Conservation (phyloP, 2,113 vertebrate genomes). For the Odobenus rosmarus region DNA sequence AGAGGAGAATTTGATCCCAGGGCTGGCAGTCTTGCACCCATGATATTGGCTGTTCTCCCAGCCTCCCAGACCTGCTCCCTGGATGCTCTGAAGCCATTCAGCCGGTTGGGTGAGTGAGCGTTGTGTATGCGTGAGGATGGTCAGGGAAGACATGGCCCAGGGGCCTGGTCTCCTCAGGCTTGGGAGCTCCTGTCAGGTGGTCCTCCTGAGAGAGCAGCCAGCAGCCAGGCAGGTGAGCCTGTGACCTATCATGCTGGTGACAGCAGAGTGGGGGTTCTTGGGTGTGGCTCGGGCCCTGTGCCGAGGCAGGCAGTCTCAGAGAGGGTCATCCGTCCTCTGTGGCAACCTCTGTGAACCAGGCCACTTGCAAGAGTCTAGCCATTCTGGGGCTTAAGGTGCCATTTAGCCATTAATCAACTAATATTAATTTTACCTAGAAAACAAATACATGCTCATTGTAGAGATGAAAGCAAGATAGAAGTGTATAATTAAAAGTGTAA, state of each 20-base stretch:
- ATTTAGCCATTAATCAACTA: neutral
- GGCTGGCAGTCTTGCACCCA: neutral
- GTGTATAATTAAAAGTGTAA: neutral
- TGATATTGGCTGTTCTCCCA: neutral
- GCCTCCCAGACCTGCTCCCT: neutral
- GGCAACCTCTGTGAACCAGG: neutral
- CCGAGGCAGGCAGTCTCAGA: neutral
- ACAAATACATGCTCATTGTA: neutral
- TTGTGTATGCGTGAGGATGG: rapidly evolving
- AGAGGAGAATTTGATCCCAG: neutral
- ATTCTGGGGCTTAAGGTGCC: neutral
- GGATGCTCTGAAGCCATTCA: neutral
- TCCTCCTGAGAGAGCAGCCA: neutral
- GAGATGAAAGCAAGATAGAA: neutral
- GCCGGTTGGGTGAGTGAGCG: neutral
- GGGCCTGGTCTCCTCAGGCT: neutral
- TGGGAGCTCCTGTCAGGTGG: neutral
- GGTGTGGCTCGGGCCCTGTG: neutral
- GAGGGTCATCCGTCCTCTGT: too few species aligned
- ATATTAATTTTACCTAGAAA: neutral
- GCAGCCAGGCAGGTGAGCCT: neutral
- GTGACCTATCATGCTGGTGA: neutral
- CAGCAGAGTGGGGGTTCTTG: neutral
- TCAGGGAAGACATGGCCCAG: neutral
- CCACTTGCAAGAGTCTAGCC: neutral